Evolutionary conservation across 2,888 invertebrate species (phyloP).

Genomic region (Dorcus parallelipipedus): DNA sequence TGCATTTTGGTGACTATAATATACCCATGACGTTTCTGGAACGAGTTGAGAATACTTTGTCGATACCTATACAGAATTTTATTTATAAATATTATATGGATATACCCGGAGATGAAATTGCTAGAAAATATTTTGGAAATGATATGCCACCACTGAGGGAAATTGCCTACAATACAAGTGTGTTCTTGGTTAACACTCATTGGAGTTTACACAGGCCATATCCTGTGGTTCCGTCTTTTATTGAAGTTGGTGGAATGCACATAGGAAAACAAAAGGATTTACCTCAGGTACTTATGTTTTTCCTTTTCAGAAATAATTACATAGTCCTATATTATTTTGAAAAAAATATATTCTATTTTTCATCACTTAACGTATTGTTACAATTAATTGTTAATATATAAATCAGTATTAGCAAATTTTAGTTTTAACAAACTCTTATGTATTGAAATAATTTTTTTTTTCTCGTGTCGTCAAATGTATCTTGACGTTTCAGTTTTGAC

Average conservation of each 20-base stretch:
- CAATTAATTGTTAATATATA: too few species aligned
- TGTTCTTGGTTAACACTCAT: slow-evolving; percentile 51
- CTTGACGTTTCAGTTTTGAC: too few species aligned
- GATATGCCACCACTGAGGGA: slow-evolving; percentile 39
- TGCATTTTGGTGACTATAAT: slow-evolving; percentile 42
- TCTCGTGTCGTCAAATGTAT: too few species aligned
- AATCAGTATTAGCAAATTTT: too few species aligned
- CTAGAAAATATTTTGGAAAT: slow-evolving; percentile 34
- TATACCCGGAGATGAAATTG: slow-evolving; percentile 27
- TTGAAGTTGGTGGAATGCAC: slow-evolving; percentile 55
- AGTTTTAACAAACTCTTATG: too few species aligned
- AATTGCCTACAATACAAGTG: slow-evolving; percentile 46
- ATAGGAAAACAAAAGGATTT: slow-evolving; percentile 38
- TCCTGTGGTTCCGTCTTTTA: slow-evolving; percentile 48
- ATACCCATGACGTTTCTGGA: slow-evolving; percentile 35
- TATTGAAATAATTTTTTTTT: too few species aligned
- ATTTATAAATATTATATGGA: slow-evolving; percentile 28
- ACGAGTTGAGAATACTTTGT: slow-evolving; percentile 32
- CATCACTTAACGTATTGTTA: too few species aligned
- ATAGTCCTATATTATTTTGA: too few species aligned
- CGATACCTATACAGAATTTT: slow-evolving; percentile 20
- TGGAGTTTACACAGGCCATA: slow-evolving; percentile 47
- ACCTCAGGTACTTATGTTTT: slow-evolving; percentile 7
- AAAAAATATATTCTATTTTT: too few species aligned
- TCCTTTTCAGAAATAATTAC: too few species aligned